These are phyloP conservation scores for Acanthosepion pharaonis DNA, from an alignment of 2,888 invertebrate species.

Conservation along the genomic window DNA sequence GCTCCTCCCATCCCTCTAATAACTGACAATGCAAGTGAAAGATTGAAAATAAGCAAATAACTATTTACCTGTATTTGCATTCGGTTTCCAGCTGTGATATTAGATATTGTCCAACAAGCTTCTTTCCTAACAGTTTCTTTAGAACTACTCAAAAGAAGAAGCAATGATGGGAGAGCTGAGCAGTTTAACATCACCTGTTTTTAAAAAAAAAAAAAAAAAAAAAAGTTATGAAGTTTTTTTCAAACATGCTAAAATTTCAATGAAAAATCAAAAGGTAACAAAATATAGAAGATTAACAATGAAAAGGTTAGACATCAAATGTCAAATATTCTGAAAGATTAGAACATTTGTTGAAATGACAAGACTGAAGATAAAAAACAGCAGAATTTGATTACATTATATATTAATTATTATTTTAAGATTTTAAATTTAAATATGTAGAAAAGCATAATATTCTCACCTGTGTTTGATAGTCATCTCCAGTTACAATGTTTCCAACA, in stretches of 20 bases:
- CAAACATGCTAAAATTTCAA: background rate
- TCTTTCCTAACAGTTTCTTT: slow-evolving; percentile 93
- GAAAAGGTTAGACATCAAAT: too few species aligned
- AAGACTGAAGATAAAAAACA: too few species aligned
- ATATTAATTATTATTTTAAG: too few species aligned
- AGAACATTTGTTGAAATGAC: too few species aligned
- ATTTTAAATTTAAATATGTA: background rate
- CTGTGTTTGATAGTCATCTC: slow-evolving; percentile 96
- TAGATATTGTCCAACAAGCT: slow-evolving; percentile 97
- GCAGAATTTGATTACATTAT: too few species aligned
- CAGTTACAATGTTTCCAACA: slow-evolving; percentile 98
- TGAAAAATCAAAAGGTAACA: too few species aligned
- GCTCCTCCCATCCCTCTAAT: background rate
- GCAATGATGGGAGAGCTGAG: slow-evolving; percentile 87
- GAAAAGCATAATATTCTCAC: slow-evolving; percentile 56
- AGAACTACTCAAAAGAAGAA: slow-evolving; percentile 81
- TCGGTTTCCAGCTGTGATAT: slow-evolving; percentile 95
- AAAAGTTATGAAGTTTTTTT: too few species aligned
- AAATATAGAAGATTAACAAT: too few species aligned
- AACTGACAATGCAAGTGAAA: background rate
- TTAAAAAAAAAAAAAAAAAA: background rate
- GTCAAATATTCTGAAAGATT: too few species aligned
- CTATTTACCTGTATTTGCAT: slow-evolving; percentile 88
- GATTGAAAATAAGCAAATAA: background rate
- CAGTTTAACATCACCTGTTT: slow-evolving; percentile 87